Evolutionary conservation across 2,888 invertebrate genomes (phyloP).

Genomic region (Ceramica pisi): DNA sequence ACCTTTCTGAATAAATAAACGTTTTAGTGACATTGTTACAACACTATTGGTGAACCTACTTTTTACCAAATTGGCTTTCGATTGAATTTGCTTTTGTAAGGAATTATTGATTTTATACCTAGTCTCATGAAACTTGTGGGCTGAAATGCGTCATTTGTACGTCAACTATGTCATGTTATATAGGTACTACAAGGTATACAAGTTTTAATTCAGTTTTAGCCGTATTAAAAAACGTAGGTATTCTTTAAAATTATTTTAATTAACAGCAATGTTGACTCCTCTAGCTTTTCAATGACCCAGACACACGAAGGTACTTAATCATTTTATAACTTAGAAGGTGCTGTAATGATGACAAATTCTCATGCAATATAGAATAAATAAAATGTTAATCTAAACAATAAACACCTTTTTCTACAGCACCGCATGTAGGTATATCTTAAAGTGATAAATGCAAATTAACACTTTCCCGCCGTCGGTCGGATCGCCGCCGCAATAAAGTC

Average conservation of each 20-base stretch:
- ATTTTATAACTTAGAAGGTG: background rate
- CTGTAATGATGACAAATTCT: conserved; percentile 3
- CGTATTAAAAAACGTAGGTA: background rate
- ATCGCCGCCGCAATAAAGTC: conserved; percentile 34
- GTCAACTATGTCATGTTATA: too few species aligned
- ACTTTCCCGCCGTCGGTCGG: conserved; percentile 37
- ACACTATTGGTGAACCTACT: conserved; percentile 46
- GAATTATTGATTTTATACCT: conserved; percentile 41
- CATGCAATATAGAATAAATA: conserved; percentile 12
- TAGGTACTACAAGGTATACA: background rate
- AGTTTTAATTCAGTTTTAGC: conserved; percentile 7
- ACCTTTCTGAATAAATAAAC: conserved; percentile 66
- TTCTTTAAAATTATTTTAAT: background rate
- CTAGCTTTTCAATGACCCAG: background rate
- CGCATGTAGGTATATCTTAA: conserved; percentile 21
- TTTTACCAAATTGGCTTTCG: conserved; percentile 46
- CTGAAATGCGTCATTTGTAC: conserved; percentile 11
- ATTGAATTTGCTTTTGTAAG: conserved; percentile 27
- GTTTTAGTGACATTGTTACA: conserved; percentile 59
- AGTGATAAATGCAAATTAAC: conserved; percentile 59
- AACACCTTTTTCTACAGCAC: conserved; percentile 27
- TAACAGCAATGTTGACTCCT: background rate
- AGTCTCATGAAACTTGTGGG: conserved; percentile 6
- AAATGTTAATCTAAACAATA: conserved; percentile 30
- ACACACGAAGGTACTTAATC: background rate